Evolutionary conservation across 92 coral and sea anemone species (phyloP), one percentile per base, ranked within the genome.

Genomic region (Phenganax marumi): DNA sequence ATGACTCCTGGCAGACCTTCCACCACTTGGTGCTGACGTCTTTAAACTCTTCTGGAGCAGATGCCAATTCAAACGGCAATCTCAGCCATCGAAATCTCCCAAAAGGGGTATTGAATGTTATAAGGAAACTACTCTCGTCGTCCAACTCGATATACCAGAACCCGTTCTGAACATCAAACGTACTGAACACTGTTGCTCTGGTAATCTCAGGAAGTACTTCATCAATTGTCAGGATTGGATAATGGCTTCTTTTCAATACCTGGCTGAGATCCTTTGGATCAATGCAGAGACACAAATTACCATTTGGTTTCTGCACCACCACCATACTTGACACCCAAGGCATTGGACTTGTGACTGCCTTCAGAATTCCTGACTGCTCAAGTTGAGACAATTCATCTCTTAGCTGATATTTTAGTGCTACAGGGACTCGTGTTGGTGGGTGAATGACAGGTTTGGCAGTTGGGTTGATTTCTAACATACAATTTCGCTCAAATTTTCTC

Each of bases 31-130:
- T 85, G 88, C 25, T 77, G 78, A 10, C 72, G 70, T 68, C 85
- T 43, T 79, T 77, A 47, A 77, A 85, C 64, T 65, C 85, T 52
- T 85, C 88, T 1, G 85, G 88, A 22, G 88, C 85, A 1, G 76
- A 51, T 25, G 84, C 70, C 19, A 86, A 78, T 6, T 85, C 89
- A 52, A 86, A 86, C 10, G 89, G 86, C 17, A 86, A 26, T 54
- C 86, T 46, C 39, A 86, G 79, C 89, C 89, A 81, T 0, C 86
- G 81, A 73, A 75, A 86, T 71, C 89, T 50, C 7, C 86, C 86
- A 70, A 86, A 81, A 6, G 86, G 86, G 10, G 89, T 86, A 55
- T 86, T 86, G 33, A 86, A 86, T 1, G 81, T 86, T 14, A 85
- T 81, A 53, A 81, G 81, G 43, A 51, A 68, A 0, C 24, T 69